phyloP scores from a whole-genome alignment of 2,113 vertebrate species.

The Pogonocichla stellata region DNA sequence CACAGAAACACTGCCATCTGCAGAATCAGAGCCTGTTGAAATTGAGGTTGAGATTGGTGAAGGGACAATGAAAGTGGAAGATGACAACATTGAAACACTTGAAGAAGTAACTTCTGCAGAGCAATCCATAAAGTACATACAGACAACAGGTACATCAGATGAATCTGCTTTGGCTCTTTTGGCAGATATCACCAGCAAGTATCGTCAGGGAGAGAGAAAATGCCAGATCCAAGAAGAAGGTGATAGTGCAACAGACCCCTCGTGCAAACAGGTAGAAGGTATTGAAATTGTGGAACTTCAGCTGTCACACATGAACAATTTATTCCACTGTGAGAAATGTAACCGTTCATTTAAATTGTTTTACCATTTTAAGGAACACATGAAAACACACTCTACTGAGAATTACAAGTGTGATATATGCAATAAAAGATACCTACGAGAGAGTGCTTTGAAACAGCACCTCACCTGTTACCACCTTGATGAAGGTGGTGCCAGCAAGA shows the following conservation, averaged over 20 bases:
- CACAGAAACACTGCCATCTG: constrained; percentile 9
- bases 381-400: constrained; percentile 92
- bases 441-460: constrained; percentile 95
- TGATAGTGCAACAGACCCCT: constrained; percentile 77
- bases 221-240: constrained; percentile 74
- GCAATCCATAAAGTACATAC: constrained; percentile 80
- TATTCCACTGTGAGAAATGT: constrained; percentile 96
- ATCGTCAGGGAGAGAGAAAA: constrained; percentile 87
- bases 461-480: constrained; percentile 90
- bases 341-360: constrained; percentile 95
- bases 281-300: constrained; percentile 96
- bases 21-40: constrained; percentile 9
- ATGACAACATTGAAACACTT: constrained; percentile 80
- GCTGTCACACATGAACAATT: constrained; percentile 93
- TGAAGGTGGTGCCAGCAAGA: constrained; percentile 85
- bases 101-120: constrained; percentile 79
- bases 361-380: constrained; percentile 98
- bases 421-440: constrained; percentile 93
- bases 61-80: constrained; percentile 82
- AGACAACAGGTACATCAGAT: constrained; percentile 81
- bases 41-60: constrained; percentile 83
- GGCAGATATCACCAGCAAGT: constrained; percentile 98
- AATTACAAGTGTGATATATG: constrained; percentile 91
- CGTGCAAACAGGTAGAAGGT: constrained; percentile 90
- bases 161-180: constrained; percentile 93